Evolutionary conservation across 2,888 invertebrate genomes (phyloP), one percentile per base, ranked within the genome.

Genomic region (Stratiomys singularior): DNA sequence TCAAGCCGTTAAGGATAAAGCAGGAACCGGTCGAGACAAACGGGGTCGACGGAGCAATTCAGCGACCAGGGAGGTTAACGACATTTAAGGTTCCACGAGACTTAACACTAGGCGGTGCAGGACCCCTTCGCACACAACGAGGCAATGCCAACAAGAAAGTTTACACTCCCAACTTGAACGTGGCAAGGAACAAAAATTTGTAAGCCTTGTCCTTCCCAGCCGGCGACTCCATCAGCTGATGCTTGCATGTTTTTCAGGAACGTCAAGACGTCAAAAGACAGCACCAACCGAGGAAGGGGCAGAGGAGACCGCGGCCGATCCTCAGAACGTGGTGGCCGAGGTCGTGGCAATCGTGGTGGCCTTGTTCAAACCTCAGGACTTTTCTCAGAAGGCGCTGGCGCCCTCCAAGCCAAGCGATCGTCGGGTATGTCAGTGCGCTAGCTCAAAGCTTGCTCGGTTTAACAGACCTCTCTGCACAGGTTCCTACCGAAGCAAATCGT

Each of bases 111-210:
- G 90, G 91, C 15, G 90, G 85, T 11, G 82, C 84, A n/a, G 84
- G 83, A 1, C 81, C 80, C 0, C 76, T 81, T 2, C 80, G 80
- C 7, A 78, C 80, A 27, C 79, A 78, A n/a, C 80, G 81, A 18
- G 80, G 81, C 1, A 89, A 88, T 18, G 77, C 80, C 0, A 88
- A 86, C 80, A 91, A 90, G 84, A 91, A 91, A 84, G 88, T 90
- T 0, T 91, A 90, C 81, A 87, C 88, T 1, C 91, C 91, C 4
- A 91, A 91, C 83, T 85, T 91, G 71, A 91, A 91, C 83, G 91
- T 89, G 0, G 86, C 89, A 74, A 88, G 91, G 76, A 91, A 90
- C 83, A 91, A 90, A 84, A 90, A 89, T 81, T 79, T 83, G 87
- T 87, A 81, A 85, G 86, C n/a, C n/a, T n/a, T 83, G 21, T 4